Base-by-base conservation (phyloP, 1,140 invertebrate species). In the Catajapyx aquilonaris region DNA sequence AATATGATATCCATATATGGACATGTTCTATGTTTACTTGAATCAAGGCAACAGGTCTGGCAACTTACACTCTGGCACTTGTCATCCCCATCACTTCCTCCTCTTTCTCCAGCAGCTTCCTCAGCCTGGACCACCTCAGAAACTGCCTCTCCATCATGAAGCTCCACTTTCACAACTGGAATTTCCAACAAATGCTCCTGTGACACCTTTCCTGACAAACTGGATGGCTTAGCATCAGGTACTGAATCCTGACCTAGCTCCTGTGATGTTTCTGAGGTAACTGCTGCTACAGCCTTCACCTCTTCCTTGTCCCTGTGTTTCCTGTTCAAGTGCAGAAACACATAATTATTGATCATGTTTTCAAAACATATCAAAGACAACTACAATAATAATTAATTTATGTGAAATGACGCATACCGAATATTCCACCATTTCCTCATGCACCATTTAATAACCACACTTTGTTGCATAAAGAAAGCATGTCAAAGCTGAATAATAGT, bases 11-110 rank as follows among this genome's bases (percentile, higher is more conserved):
- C 3, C 20, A 22, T 7, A 23, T 9, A 38, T 5, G 3, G 28
- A 19, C 15, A 16, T 20, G 25, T 41, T 22, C n/a, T 7, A 34
- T 39, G 37, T n/a, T 23, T 43, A 39, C 25, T 41, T 37, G 33
- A 37, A 38, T 41, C 39, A 44, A 9, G 13, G 7, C 2, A 1
- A 20, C 18, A 2, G 18, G 34, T 50, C 44, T 50, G 9, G 10
- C 17, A 10, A 9, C 10, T 11, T 15, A 34, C 11, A 34, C 17
- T 15, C 15, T 34, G 10, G 17, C 9, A 9, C 11, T 34, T 15
- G 33, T n/a, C 33, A 28, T 28, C n/a, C 9, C n/a, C 25, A 28
- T 28, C 25, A 9, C n/a, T n/a, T 28, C n/a, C 25, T 10, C 41
- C 16, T 4, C 25, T n/a, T 21, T 43, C 41, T 32, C 40, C 41